These are phyloP conservation scores for Phragmatobia fuliginosa DNA, from an alignment of 2,888 invertebrate genomes.

Conservation along the genomic window DNA sequence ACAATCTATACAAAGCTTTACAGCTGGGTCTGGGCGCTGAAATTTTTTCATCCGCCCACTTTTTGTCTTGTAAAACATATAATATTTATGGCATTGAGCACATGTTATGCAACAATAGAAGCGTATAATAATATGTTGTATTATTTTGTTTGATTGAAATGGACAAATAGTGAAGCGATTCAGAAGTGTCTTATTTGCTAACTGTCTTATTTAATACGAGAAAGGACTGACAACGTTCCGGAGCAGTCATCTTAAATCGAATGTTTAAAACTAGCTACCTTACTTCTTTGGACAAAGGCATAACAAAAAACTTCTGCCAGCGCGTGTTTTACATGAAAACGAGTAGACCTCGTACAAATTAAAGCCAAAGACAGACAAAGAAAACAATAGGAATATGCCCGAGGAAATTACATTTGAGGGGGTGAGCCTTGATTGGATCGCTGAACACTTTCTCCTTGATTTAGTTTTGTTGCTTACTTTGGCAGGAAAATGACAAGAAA, in stretches of 20 bases:
- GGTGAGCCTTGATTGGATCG: not conserved
- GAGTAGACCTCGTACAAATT: not conserved
- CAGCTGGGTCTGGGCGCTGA: conserved; percentile 48
- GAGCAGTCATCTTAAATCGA: not conserved
- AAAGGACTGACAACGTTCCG: not conserved
- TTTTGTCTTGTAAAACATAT: conserved; percentile 50
- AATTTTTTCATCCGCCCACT: conserved; percentile 44
- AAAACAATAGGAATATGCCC: not conserved
- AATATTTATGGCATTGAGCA: conserved; percentile 55
- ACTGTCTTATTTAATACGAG: conserved; percentile 23
- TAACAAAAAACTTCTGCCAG: not conserved
- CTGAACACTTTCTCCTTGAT: not conserved
- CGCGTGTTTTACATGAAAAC: not conserved
- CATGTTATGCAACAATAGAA: conserved; percentile 37
- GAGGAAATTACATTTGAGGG: not conserved
- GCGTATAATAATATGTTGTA: conserved; percentile 30
- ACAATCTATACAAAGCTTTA: conserved; percentile 70
- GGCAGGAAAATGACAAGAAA: not conserved
- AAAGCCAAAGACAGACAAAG: not conserved
- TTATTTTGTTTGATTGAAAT: conserved; percentile 47
- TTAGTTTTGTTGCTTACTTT: not conserved
- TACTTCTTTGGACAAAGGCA: not conserved
- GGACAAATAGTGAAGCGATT: conserved; percentile 3
- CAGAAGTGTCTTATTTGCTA: conserved; percentile 34
- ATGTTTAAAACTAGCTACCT: not conserved